Evolutionary conservation across 2,797 vertebrate genomes (phyloP).

Genomic region (Meda fulgida): DNA sequence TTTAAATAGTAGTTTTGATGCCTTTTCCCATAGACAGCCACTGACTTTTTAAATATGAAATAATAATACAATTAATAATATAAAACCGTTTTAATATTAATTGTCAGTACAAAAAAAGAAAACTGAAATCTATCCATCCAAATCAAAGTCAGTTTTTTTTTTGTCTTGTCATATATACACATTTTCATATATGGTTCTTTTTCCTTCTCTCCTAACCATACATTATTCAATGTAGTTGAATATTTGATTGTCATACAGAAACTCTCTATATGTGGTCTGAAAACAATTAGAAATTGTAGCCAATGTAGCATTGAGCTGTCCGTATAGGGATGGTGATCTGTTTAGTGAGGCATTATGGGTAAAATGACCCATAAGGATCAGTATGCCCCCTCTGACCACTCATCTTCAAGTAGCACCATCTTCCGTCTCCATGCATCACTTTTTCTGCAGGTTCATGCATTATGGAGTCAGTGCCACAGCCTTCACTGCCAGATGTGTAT

Average conservation of each 20-base stretch:
- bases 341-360: neutral
- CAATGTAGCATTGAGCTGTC: neutral
- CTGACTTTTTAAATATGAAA: neutral
- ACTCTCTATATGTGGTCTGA: slow-evolving; percentile 42
- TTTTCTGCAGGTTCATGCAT: slow-evolving; percentile 62
- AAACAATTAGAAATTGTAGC: slow-evolving; percentile 52
- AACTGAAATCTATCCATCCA: neutral
- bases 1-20: too few species aligned
- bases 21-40: neutral
- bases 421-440: slow-evolving; percentile 65
- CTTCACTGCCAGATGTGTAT: slow-evolving; percentile 47
- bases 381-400: slow-evolving; percentile 11
- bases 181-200: slow-evolving; percentile 46
- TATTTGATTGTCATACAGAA: slow-evolving; percentile 68
- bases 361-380: slow-evolving; percentile 33
- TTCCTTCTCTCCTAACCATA: slow-evolving; percentile 56
- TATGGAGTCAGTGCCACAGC: slow-evolving; percentile 58
- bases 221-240: slow-evolving; percentile 70
- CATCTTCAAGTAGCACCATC: slow-evolving; percentile 49
- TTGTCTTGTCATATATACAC: neutral
- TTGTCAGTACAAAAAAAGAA: neutral
- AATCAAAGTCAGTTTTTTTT: slow-evolving; percentile 20
- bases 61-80: too few species aligned
- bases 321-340: neutral
- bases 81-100: too few species aligned